Evolutionary conservation across 1,140 invertebrate genomes (phyloP), one percentile per base, ranked within the genome.

Genomic region (Aphelinus atriplicis): DNA sequence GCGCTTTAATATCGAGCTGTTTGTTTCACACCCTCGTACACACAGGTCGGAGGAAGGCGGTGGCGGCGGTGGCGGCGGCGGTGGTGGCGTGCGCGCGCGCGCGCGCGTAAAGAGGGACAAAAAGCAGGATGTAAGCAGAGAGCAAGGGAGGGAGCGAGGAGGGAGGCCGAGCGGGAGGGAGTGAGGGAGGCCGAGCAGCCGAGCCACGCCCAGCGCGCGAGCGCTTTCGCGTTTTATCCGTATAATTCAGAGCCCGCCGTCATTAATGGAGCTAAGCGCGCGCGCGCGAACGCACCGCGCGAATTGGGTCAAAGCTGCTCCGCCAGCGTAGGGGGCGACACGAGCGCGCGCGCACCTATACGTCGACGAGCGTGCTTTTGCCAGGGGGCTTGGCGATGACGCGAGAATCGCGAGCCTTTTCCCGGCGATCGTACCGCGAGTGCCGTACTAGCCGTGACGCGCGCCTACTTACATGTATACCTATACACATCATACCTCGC

Each of bases 221-320:
- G 26, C 26, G 26, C 26, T 26, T 26, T 26, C 56, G 63, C 71
- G 61, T 72, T 68, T 72, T 61, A 66, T 70, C 57, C 64, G 64
- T 73, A 26, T 26, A 73, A 73, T 77, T 77, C 72, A 74, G 58
- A 69, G 75, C 71, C 68, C 75, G 77, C 50, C 56, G 80, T 80
- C 80, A 80, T 80, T 79, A 80, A 79, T 79, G 75, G 72, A 80
- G 75, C 75, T 65, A 65, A 74, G 68, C 72, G 65, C 2, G 46
- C 2, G 46, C 26, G 56, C 10, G 68, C 9, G 6, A n/a, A n/a
- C 42, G 66, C 7, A 10, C n/a, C n/a, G 77, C 46, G 3, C 10
- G 71, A 80, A 80, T 79, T 80, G 58, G 79, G 79, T 80, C 79
- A 80, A 79, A 78, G 76, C 75, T 75, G 73, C 62, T 64, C 62